Percentiles rank a stretch among this genome's conserved stretches.
Conservation (phyloP, 2,113 vertebrate species). For the Chloroceryle aenea region DNA sequence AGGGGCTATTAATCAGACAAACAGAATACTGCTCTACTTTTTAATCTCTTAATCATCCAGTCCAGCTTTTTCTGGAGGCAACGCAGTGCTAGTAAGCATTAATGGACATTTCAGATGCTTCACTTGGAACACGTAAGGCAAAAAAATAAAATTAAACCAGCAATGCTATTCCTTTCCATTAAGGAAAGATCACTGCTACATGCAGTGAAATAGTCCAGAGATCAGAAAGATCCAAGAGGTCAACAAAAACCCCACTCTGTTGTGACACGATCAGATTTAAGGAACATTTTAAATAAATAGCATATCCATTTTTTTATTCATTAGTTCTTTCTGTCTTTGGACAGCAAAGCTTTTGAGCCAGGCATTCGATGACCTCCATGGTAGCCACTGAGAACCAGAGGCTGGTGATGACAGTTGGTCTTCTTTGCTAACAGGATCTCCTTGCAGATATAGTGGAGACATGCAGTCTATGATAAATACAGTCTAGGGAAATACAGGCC, state of each 20-base stretch:
- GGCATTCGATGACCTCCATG: background rate
- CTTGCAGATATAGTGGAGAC: conserved; percentile 24
- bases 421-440: conserved; percentile 39
- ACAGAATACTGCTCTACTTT: background rate
- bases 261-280: background rate
- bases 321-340: background rate
- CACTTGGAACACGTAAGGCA: background rate
- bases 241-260: background rate
- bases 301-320: background rate
- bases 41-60: background rate
- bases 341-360: background rate
- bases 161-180: background rate
- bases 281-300: background rate
- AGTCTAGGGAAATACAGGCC: conserved; percentile 48
- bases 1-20: background rate
- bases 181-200: background rate
- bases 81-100: background rate
- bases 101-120: conserved; percentile 44
- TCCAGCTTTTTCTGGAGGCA: background rate
- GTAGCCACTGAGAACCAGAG: background rate
- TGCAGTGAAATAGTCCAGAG: background rate
- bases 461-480: conserved; percentile 21
- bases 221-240: background rate
- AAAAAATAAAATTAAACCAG: background rate
- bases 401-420: background rate